Percentiles rank a stretch among this genome's conserved stretches.
Conservation (phyloP, 2,888 invertebrate species). For the Microplitis manilae region DNA sequence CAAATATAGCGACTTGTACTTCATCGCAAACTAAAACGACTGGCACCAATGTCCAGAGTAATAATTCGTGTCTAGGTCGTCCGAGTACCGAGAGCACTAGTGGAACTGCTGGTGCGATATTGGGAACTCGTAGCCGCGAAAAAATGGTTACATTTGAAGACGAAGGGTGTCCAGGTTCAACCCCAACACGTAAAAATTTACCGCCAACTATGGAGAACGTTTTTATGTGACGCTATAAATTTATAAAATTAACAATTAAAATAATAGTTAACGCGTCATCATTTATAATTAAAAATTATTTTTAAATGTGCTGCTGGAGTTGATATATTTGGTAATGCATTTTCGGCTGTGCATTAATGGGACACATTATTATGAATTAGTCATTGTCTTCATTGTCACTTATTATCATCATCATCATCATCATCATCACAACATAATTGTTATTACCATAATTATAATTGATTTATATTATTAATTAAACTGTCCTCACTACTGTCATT, state of each 20-base stretch:
- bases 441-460: not conserved
- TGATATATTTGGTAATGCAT: slow-evolving; percentile 16
- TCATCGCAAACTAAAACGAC: slow-evolving; percentile 52
- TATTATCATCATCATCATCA: not conserved
- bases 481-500: not conserved
- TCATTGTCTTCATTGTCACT: slow-evolving; percentile 7
- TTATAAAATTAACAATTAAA: slow-evolving; percentile 16
- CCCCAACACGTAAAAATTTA: slow-evolving; percentile 67
- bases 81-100: slow-evolving; percentile 53
- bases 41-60: slow-evolving; percentile 6
- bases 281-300: slow-evolving; percentile 9
- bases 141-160: slow-evolving; percentile 89
- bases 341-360: slow-evolving; percentile 12
- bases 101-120: slow-evolving; percentile 64
- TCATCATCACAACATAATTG: not conserved
- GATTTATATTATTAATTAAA: not conserved
- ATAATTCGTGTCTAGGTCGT: slow-evolving; percentile 49
- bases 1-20: slow-evolving; percentile 56
- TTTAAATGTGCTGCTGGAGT: not conserved
- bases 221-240: slow-evolving; percentile 82
- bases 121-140: slow-evolving; percentile 75
- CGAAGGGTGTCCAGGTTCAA: slow-evolving; percentile 71
- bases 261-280: not conserved
- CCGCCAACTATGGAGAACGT: slow-evolving; percentile 77
- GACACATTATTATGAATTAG: slow-evolving; percentile 14